These are phyloP conservation scores for Nomada lathburiana DNA, from an alignment of 2,888 invertebrate genomes.

Conservation along the genomic window DNA sequence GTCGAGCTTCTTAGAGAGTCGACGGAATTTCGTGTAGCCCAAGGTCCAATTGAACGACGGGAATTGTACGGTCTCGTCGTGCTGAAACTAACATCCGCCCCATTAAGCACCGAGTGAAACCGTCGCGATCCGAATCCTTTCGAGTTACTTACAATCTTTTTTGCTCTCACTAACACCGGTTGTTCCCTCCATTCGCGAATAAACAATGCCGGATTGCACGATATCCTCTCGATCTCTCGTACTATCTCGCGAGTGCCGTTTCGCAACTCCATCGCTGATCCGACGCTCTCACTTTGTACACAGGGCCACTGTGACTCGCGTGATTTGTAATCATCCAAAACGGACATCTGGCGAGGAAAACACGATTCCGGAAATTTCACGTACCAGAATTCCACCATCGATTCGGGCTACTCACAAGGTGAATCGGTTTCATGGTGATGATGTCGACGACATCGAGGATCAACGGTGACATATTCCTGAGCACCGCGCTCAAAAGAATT, in stretches of 20 bases:
- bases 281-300: slow-evolving; percentile 81
- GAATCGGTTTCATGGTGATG: slow-evolving; percentile 70
- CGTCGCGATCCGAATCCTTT: background rate
- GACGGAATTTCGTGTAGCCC: slow-evolving; percentile 77
- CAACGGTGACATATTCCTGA: slow-evolving; percentile 75
- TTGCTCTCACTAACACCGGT: slow-evolving; percentile 67
- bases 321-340: slow-evolving; percentile 84
- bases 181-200: slow-evolving; percentile 85
- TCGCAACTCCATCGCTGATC: slow-evolving; percentile 80
- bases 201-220: slow-evolving; percentile 84
- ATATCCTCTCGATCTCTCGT: slow-evolving; percentile 84
- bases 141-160: slow-evolving; percentile 69
- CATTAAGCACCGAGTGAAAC: background rate
- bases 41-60: slow-evolving; percentile 78
- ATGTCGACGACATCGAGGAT: slow-evolving; percentile 75
- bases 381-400: too few species aligned
- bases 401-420: slow-evolving; percentile 66
- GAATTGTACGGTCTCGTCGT: slow-evolving; percentile 52
- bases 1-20: slow-evolving; percentile 71
- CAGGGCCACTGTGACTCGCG: slow-evolving; percentile 86
- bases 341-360: slow-evolving; percentile 73
- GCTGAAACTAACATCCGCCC: slow-evolving; percentile 72
- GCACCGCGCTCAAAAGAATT: slow-evolving; percentile 68
- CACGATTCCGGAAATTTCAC: background rate
- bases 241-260: slow-evolving; percentile 82